Evolutionary conservation across 2,113 vertebrate genomes (phyloP), one percentile per base, ranked within the genome.

Genomic region (Scartelaos histophorus): DNA sequence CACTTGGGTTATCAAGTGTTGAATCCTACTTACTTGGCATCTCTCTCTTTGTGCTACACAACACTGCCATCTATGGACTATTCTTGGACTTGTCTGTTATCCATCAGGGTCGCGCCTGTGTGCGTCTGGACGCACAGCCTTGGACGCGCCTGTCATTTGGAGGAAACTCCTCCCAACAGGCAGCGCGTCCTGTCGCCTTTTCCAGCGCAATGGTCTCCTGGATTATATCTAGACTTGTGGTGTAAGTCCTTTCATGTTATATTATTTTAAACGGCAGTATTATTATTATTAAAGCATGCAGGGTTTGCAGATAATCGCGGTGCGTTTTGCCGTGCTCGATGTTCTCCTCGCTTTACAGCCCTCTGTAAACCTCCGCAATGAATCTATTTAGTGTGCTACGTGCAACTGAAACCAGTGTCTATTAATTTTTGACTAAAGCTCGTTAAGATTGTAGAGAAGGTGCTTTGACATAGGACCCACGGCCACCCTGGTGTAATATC

Each of bases 201-300:
- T 76, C 73, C 87, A 93, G 93, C 94, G 95, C 95, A 94, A 99
- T 98, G 97, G 97, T 99, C 89, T 98, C 97, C 87, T 98, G 97
- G 96, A 97, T 99, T 93, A 98, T 98, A 93, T 99, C 97, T 92
- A 95, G 96, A 91, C 95, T 99, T 82, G 97, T 99, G 90, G 97
- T 98, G 97, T 99, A 94, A 99, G 97, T 99, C 85, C 0, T 79
- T 71, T 73, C 73, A 34, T 67, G 54, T 60, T 49, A 5, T 70
- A 64, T 51, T 47, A 1, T 66, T 9, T 56, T 45, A 3, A 7
- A 53, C 17, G 3, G 22, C 24, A 1, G 43, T 21, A 2, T 17
- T 9, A 24, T 43, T 43, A 43, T 43, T 43, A 43, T 64, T 2
- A 29, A 16, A 64, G n/a, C 47, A 56, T 7, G 49, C 38, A 45